Evolutionary conservation across 2,888 invertebrate genomes (phyloP), one percentile per base, ranked within the genome.

Genomic region (Dicranocentrus wangi): DNA sequence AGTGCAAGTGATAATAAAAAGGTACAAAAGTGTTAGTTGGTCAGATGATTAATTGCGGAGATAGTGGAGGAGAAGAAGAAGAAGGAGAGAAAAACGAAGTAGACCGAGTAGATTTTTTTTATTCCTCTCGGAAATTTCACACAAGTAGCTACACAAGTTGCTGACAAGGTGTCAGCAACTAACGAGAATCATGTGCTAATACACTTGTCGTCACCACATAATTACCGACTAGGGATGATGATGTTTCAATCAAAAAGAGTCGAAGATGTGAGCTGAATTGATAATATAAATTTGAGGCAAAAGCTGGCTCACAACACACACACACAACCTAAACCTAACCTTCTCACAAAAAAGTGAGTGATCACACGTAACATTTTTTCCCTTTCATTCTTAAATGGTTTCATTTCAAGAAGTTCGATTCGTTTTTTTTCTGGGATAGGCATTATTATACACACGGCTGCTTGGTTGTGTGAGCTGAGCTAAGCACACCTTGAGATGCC

Each of bases 161-260:
- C 60, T 65, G 73, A 73, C 73, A 47, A 75, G 75, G 75, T 65
- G 75, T 75, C 53, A 39, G 63, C 51, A 55, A 19, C 32, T 58
- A 66, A 68, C 76, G 66, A 65, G 76, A 66, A 25, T 55, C 66
- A 68, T 66, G 66, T 68, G 76, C 76, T 68, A 76, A 76, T 72
- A 55, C 66, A 69, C 78, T 72, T 80, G 80, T 80, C 80, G 21
- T 72, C 73, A 80, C 68, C 73, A 73, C 80, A 80, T 82, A 83
- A 84, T 84, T 83, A 63, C 51, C 42, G 32, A 51, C 65, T 55
- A 51, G 42, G 58, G 78, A 81, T 82, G 79, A 81, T 82, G 79
- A 83, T 83, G 81, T 85, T 83, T 85, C 83, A 85, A 85, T 85
- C 83, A 85, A 85, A 82, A 77, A 61, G 71, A 72, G 72, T 66